phyloP scores from a whole-genome alignment of 2,888 invertebrate species.

The Melieria picta region DNA sequence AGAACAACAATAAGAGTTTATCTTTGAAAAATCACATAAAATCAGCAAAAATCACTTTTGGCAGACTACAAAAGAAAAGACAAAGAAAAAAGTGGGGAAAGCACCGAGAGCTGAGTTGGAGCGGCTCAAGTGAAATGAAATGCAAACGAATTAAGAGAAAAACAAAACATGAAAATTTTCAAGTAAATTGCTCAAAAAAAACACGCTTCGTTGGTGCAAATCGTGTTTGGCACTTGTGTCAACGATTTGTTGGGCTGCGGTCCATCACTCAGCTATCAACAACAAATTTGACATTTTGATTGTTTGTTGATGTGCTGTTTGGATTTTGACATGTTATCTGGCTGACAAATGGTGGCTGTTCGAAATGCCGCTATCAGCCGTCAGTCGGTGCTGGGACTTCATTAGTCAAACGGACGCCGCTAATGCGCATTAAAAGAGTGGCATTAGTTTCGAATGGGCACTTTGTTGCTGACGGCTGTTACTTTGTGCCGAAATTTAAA shows the following conservation, averaged over 20 bases:
- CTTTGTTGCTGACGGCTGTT: constrained; percentile 14
- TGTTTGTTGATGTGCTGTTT: too few species aligned
- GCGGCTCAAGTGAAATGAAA: not conserved
- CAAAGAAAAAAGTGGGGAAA: not conserved
- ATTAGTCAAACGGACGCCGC: too few species aligned
- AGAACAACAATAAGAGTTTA: not conserved
- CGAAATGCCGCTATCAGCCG: too few species aligned
- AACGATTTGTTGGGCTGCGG: not conserved
- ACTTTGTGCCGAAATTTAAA: not conserved
- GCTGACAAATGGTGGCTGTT: too few species aligned
- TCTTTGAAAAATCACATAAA: not conserved
- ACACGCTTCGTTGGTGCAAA: not conserved
- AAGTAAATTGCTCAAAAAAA: not conserved
- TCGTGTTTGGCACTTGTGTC: not conserved
- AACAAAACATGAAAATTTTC: not conserved
- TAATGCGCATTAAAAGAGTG: too few species aligned
- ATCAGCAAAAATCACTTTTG: constrained; percentile 15
- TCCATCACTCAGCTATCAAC: not conserved
- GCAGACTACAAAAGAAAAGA: not conserved
- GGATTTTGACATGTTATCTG: too few species aligned
- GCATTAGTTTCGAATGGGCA: too few species aligned
- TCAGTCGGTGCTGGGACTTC: too few species aligned
- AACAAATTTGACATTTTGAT: too few species aligned
- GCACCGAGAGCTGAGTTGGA: not conserved
- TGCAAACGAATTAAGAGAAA: not conserved